Evolutionary conservation across 2,113 vertebrate genomes (phyloP).

Genomic region (Carollia perspicillata): DNA sequence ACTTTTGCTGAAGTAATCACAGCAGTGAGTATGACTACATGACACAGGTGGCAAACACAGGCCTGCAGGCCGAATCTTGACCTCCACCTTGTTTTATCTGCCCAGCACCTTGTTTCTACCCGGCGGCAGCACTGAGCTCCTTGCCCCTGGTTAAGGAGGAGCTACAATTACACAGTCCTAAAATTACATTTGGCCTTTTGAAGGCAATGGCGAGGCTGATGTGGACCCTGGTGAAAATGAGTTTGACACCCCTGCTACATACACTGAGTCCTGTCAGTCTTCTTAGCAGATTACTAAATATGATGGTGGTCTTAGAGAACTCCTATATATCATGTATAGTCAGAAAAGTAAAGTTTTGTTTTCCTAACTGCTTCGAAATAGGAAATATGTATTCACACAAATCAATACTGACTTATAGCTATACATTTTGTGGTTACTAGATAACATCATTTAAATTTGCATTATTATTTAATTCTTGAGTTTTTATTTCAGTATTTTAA

Average conservation of each 20-base stretch:
- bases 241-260: neutral
- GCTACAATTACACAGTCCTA: too few relatives aligned
- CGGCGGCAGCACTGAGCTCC: too few relatives aligned
- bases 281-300: neutral
- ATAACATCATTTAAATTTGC: conserved; percentile 1
- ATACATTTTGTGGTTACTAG: neutral
- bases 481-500: conserved; percentile 47
- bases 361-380: conserved; percentile 28
- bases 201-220: too few relatives aligned
- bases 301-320: neutral
- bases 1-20: neutral
- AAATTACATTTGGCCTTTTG: too few relatives aligned
- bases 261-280: neutral
- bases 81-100: too few relatives aligned
- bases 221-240: too few relatives aligned
- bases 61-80: too few relatives aligned
- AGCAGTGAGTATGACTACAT: neutral
- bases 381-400: neutral
- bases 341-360: conserved; percentile 6
- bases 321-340: neutral
- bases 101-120: too few relatives aligned
- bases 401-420: neutral
- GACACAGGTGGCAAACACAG: too few relatives aligned
- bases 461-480: neutral
- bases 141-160: too few relatives aligned